Percentiles rank a stretch among this genome's conserved stretches.
These are phyloP conservation scores for Psilopogon haemacephalus DNA, from an alignment of 2,113 vertebrate genomes.

Conservation along the genomic window DNA sequence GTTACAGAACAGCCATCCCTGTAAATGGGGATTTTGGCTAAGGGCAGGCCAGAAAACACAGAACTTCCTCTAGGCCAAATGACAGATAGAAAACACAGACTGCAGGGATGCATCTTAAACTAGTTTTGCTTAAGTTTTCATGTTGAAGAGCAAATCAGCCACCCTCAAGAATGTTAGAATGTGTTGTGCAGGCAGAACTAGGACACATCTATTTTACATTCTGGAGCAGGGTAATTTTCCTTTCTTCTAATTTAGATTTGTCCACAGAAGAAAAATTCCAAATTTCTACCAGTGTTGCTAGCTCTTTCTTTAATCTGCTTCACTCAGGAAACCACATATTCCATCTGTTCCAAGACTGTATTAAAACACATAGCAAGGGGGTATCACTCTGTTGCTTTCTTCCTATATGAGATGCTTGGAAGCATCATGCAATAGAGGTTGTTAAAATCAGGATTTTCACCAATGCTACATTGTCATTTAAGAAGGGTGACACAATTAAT, in stretches of 20 bases:
- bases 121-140: not conserved
- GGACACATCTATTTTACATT: not conserved
- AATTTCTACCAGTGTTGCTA: not conserved
- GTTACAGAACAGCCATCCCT: not conserved
- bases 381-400: not conserved
- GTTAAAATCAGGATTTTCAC: not conserved
- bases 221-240: not conserved
- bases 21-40: not conserved
- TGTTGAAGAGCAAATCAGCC: not conserved
- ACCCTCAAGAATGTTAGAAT: not conserved
- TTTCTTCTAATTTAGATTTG: not conserved
- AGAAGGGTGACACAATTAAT: accelerated
- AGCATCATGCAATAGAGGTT: not conserved
- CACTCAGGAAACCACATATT: not conserved
- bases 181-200: not conserved
- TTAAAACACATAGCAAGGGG: not conserved
- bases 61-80: not conserved
- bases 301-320: not conserved
- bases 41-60: not conserved
- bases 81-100: not conserved
- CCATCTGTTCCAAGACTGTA: not conserved
- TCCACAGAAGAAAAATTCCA: not conserved
- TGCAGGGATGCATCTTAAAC: not conserved
- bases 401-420: not conserved
- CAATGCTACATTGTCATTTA: not conserved